Evolutionary conservation across 2,113 vertebrate genomes (phyloP).

Genomic region (Vulpes lagopus): DNA sequence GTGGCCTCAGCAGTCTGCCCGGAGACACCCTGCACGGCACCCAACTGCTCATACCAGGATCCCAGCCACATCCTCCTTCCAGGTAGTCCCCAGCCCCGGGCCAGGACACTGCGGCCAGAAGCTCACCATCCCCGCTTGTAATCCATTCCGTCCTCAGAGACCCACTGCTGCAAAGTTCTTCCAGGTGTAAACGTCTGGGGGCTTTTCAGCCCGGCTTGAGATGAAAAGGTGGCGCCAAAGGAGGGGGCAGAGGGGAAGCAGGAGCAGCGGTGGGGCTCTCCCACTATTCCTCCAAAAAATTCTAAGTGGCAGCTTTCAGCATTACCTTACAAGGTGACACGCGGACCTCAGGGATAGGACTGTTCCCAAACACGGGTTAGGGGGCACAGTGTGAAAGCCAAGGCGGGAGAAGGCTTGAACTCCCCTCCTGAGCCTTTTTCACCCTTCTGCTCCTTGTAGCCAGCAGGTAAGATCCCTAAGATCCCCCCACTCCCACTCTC

Average conservation of each 20-base stretch:
- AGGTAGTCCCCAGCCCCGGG: neutral
- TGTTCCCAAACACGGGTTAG: neutral
- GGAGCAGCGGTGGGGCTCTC: neutral
- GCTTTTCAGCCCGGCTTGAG: neutral
- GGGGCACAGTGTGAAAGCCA: neutral
- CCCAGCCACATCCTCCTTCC: too few relatives aligned
- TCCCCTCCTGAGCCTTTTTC: neutral
- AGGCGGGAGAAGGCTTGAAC: neutral
- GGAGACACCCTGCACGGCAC: neutral
- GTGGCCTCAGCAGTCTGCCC: neutral
- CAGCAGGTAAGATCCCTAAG: neutral
- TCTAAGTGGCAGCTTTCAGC: neutral
- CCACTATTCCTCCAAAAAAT: neutral
- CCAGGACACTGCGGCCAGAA: neutral
- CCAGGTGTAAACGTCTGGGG: neutral
- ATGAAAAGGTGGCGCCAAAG: neutral
- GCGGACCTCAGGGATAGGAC: neutral
- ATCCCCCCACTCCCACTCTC: accelerated
- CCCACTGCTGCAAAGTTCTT: neutral
- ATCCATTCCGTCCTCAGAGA: neutral
- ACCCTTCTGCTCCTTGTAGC: neutral
- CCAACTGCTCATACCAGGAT: neutral
- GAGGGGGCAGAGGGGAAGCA: neutral
- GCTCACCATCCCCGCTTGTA: neutral
- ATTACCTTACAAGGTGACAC: neutral